Conservation (phyloP, 2,888 invertebrate species). For the Tupiocoris notatus region DNA sequence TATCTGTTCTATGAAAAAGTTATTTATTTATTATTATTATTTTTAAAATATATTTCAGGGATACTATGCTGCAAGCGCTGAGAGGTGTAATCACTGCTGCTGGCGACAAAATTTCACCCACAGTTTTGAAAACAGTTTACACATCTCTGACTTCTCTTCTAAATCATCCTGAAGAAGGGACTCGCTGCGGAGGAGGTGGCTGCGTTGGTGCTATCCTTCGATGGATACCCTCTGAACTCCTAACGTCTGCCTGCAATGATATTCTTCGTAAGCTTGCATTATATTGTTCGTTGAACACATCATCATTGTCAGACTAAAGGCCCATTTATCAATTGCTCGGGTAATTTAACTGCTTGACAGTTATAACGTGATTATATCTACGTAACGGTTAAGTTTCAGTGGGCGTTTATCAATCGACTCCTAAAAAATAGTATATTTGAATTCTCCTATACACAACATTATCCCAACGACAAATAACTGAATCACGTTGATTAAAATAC, state of each 20-base stretch:
- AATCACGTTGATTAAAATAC: too few relatives aligned
- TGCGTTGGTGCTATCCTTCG: slow-evolving; percentile 83
- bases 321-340: background rate
- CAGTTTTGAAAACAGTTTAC: slow-evolving; percentile 71
- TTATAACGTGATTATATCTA: too few relatives aligned
- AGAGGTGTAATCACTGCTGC: slow-evolving; percentile 80
- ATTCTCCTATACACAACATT: too few relatives aligned
- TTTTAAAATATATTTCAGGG: too few relatives aligned
- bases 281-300: too few relatives aligned
- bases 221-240: slow-evolving; percentile 72
- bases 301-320: too few relatives aligned
- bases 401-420: too few relatives aligned
- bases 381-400: too few relatives aligned
- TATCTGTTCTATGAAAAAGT: slow-evolving; percentile 10
- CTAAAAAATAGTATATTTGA: too few relatives aligned
- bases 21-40: slow-evolving; percentile 48
- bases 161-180: slow-evolving; percentile 74
- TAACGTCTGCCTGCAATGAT: slow-evolving; percentile 69
- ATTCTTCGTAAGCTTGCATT: slow-evolving; percentile 69
- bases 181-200: slow-evolving; percentile 79
- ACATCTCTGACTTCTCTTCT: slow-evolving; percentile 66
- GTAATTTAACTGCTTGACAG: too few relatives aligned
- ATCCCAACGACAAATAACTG: too few relatives aligned
- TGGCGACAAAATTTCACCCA: slow-evolving; percentile 84
- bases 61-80: slow-evolving; percentile 90